Base-by-base conservation (phyloP, 2,888 invertebrate genomes). In the Drosophila acutilabella region DNA sequence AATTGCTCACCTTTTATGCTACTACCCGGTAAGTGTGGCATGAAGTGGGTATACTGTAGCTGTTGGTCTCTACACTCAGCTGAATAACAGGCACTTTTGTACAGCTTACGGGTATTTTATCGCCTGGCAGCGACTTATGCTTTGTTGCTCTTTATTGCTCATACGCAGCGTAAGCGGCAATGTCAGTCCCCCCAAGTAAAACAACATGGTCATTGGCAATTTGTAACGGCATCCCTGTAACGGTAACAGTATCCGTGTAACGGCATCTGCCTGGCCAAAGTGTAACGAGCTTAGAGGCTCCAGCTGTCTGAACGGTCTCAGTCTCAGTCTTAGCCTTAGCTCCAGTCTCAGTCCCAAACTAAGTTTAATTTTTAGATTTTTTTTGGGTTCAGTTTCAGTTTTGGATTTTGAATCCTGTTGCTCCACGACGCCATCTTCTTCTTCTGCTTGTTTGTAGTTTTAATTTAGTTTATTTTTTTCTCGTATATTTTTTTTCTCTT, bases 91-190 rank as follows among this genome's bases (percentile, higher is more conserved):
- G 18, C 2, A 18, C 2, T 18, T 18, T 18, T 18, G n/a, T n/a
- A n/a, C n/a, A n/a, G n/a, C n/a, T 36, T 4, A 36, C 36, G 36
- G 36, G 13, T 36, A 36, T 36, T 36, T 36, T 4, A 4, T 1
- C 4, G 13, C 11, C 36, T 1, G 0, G 3, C 11, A 11, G 4
- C 36, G 1, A 36, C 36, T 13, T 13, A 4, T 0, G 36, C 36
- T 41, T 30, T 20, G 38, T 40, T 57, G 40, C 16, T 59, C 23
- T n/a, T 47, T 36, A 57, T 56, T 79, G 62, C 68, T 64, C 64
- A 73, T 70, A 77, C 78, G 70, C 74, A 64, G 64, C 69, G 66
- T 66, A 18, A 58, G 78, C 70, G 61, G 45, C 67, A 57, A 13
- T 36, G 36, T 36, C 36, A 52, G 51, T 41, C 36, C 40, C 36